Conservation (phyloP, 2,797 vertebrate species). For the Perodicticus potto region DNA sequence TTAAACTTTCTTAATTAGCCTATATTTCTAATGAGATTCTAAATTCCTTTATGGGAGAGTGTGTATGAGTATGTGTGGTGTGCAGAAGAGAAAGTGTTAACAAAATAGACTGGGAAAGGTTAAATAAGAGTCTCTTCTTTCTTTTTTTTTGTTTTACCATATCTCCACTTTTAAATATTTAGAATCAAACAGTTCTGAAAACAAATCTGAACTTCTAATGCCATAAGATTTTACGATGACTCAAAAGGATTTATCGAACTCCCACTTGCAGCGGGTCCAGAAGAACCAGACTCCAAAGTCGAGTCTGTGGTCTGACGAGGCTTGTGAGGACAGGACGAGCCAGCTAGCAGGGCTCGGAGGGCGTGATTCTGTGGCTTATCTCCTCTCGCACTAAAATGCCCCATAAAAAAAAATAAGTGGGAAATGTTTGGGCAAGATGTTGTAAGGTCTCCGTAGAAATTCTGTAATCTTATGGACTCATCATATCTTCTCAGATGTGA, state of each 20-base stretch:
- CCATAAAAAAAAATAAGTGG: constrained; percentile 49
- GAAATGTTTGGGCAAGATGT: neutral
- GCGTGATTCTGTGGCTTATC: neutral
- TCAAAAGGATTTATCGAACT: neutral
- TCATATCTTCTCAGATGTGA: constrained; percentile 8
- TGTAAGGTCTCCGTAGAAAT: constrained; percentile 3
- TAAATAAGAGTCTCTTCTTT: neutral
- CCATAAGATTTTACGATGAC: neutral
- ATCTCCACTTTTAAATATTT: constrained; percentile 44
- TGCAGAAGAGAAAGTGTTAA: constrained; percentile 23
- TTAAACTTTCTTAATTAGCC: constrained; percentile 60
- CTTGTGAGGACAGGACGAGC: neutral
- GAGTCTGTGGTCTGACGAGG: neutral
- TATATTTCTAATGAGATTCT: constrained; percentile 30
- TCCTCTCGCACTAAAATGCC: neutral
- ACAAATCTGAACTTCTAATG: constrained; percentile 24
- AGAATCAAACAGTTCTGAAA: constrained; percentile 41
- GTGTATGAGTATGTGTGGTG: neutral
- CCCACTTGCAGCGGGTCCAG: neutral
- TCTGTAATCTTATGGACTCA: neutral
- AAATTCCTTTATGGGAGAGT: constrained; percentile 43
- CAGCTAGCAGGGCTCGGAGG: neutral
- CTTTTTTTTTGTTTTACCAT: neutral
- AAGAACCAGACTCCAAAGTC: constrained; percentile 7
- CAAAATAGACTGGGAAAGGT: neutral